Percentiles rank a stretch among this genome's conserved stretches.
Conservation (phyloP, 2,797 vertebrate species). For the Notolepis coatsorum region DNA sequence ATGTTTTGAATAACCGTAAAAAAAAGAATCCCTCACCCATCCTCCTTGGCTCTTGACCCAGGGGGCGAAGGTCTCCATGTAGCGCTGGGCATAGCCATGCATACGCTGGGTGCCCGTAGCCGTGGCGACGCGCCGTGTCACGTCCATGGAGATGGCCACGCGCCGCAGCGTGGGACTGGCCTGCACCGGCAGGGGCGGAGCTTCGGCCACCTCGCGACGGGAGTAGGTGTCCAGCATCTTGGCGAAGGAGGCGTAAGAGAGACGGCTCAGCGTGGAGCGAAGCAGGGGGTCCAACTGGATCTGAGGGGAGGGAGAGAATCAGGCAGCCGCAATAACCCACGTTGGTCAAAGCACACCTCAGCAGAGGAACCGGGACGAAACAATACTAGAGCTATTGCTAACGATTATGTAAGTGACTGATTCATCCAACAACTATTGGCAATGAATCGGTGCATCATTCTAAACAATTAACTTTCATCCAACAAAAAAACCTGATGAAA, state of each 20-base stretch:
- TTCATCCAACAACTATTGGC: not conserved
- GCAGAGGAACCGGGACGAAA: not conserved
- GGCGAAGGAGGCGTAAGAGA: slow-evolving; percentile 85
- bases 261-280: slow-evolving; percentile 71
- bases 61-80: slow-evolving; percentile 89
- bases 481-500: no score
- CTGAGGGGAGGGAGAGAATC: slow-evolving; percentile 55
- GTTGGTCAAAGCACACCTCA: not conserved
- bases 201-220: slow-evolving; percentile 10
- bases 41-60: slow-evolving; percentile 90
- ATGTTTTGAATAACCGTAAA: no score
- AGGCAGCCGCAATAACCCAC: not conserved
- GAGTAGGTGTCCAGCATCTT: slow-evolving; percentile 81
- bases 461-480: no score
- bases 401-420: not conserved
- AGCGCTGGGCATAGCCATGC: slow-evolving; percentile 81
- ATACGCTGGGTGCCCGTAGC: slow-evolving; percentile 85
- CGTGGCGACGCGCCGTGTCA: slow-evolving; percentile 84
- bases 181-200: slow-evolving; percentile 14
- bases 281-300: slow-evolving; percentile 82
- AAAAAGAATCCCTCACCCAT: slow-evolving; percentile 81
- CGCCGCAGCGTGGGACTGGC: slow-evolving; percentile 81
- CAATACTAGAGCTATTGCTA: no score
- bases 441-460: no score
- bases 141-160: slow-evolving; percentile 88